Base-by-base conservation (phyloP, 1,140 invertebrate genomes). In the Drosophila lacteicornis region DNA sequence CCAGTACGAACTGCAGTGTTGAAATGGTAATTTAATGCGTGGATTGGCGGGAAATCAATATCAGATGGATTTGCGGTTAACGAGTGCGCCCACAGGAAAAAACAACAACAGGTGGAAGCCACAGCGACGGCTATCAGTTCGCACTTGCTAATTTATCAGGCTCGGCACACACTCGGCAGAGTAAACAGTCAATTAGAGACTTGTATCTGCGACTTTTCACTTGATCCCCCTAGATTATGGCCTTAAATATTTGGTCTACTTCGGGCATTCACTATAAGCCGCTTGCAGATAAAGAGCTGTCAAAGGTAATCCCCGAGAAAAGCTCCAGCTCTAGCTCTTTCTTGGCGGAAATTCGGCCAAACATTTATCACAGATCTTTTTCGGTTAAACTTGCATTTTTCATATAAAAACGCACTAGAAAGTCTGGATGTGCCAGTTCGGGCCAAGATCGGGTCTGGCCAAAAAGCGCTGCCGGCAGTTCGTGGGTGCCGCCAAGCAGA, bases 401-500 rank as follows among this genome's bases (percentile, higher is more conserved):
- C 75, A 79, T 63, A 57, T 27, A 36, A 40, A 40, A 43, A 79
- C 58, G 75, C 75, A 65, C 66, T 79, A 79, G 76, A 79, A 79
- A 79, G 76, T 79, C 61, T 22, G 38, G 25, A 60, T 74, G 61
- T 79, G 66, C 76, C 22, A 78, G 53, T 71, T 79, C 60, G 75
- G 66, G 63, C 57, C 71, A 74, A 83, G 71, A 87, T 88, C 62
- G 30, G 65, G 83, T 74, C 84, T 74, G 77, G 49, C 58, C 49
- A 63, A 86, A 86, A 86, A 79, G 67, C 75, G 80, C 84, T 75
- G 58, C 47, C 63, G 86, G 85, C 85, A 60, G 4, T 70, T 88
- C 86, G 85, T 88, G 85, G 85, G 85, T 88, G 85, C 80, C 81
- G 78, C 80, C 84, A 63, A 45, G 60, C 61, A 63, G 84, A 90